phyloP scores from a whole-genome alignment of 2,113 vertebrate species.

The Cynoglossus semilaevis region DNA sequence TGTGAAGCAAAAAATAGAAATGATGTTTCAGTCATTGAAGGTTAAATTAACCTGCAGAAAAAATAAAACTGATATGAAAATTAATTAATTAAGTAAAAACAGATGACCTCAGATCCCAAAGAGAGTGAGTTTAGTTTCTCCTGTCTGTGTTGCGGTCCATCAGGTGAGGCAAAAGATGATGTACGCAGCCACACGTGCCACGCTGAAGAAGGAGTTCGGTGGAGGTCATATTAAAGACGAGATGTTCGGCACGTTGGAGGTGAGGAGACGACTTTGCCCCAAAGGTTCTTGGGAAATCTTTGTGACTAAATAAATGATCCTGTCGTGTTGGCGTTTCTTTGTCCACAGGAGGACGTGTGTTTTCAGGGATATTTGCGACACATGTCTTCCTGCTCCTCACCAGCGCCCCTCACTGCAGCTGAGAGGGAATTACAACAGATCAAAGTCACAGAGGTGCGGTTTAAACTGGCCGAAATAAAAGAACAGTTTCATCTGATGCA shows the following conservation, averaged over 20 bases:
- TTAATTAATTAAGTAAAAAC: no score
- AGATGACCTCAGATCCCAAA: background rate
- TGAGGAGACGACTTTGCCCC: slow-evolving; percentile 46
- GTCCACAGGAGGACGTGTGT: slow-evolving; percentile 88
- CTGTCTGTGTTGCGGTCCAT: background rate
- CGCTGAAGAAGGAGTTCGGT: slow-evolving; percentile 97
- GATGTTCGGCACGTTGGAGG: slow-evolving; percentile 94
- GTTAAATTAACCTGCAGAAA: no score
- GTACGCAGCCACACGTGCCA: slow-evolving; percentile 95
- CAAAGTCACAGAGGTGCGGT: slow-evolving; percentile 88
- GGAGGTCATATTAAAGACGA: slow-evolving; percentile 96
- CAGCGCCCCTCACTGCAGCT: slow-evolving; percentile 86
- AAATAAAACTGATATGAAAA: no score
- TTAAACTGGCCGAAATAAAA: background rate
- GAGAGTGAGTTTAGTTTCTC: background rate
- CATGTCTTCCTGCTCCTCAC: slow-evolving; percentile 83
- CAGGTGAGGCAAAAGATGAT: slow-evolving; percentile 99
- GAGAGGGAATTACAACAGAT: slow-evolving; percentile 94
- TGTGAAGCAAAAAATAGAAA: no score
- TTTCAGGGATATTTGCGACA: slow-evolving; percentile 92
- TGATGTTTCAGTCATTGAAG: no score
- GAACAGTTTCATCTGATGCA: background rate
- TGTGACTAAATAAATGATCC: background rate
- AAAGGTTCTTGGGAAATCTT: accelerated
- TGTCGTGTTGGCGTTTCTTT: background rate